phyloP scores from a whole-genome alignment of 2,113 vertebrate genomes.

The Rhynchopsitta pachyrhyncha region DNA sequence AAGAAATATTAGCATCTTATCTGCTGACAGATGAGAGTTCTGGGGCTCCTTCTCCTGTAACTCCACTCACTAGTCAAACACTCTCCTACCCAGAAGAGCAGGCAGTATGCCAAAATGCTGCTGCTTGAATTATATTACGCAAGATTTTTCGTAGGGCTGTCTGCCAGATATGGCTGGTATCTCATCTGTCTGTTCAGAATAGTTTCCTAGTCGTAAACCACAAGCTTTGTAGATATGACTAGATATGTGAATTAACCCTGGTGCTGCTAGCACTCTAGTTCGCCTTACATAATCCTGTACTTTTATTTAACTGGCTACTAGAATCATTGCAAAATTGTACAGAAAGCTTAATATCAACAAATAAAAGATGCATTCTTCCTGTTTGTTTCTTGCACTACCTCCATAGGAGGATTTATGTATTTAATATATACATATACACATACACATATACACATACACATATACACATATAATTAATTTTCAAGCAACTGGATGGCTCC shows the following conservation, averaged over 20 bases:
- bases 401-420: not conserved
- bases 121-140: not conserved
- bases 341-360: not conserved
- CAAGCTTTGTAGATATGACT: not conserved
- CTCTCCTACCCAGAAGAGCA: not conserved
- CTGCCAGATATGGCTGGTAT: not conserved
- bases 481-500: not conserved
- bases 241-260: not conserved
- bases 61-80: not conserved
- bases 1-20: not conserved
- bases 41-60: not conserved
- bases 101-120: not conserved
- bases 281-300: not conserved
- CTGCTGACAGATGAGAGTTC: not conserved
- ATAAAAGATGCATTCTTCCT: not conserved
- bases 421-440: not conserved
- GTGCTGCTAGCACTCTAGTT: not conserved
- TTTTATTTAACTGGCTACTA: not conserved
- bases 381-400: not conserved
- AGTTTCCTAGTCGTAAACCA: not conserved
- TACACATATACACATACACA: too few relatives aligned
- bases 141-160: not conserved
- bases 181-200: not conserved
- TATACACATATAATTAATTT: not conserved
- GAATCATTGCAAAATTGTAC: not conserved